Base-by-base conservation (phyloP, 2,113 vertebrate genomes). In the Oreocharis arfaki region DNA sequence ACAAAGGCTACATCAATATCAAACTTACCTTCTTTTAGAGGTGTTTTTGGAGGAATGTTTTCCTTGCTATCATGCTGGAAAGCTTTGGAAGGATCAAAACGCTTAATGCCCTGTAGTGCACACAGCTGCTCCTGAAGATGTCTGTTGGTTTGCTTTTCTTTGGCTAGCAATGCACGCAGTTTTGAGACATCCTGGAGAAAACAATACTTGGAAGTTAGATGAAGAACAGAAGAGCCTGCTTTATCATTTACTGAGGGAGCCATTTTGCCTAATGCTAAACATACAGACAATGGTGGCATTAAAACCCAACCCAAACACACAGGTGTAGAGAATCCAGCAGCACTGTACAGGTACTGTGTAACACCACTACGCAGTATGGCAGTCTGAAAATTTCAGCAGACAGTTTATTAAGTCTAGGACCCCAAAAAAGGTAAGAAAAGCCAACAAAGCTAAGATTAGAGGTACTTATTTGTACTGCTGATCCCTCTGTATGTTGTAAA, bases 41-140 rank as follows among this genome's bases (percentile, higher is more conserved):
- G 97, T 19, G 97, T 96, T 95, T 98, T 97, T 11, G 87, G 98
- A 90, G 91, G 93, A 89, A 97, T 73, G 65, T 99, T 99, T 97
- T 99, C 99, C 97, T 99, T 99, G 94, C 95, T 97, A 7, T 98
- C 95, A 35, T 98, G 98, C 68, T 98, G 98, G 92, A 99, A 99
- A 92, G 99, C 99, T 97, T 99, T 99, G 89, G 98, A 98, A 95
- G 98, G 98, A 97, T 99, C 98, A 95, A 99, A 99, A 77, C 60
- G 97, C 70, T 76, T 98, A 57, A 89, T 60, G 32, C 97, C 98
- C 57, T 88, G 98, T 76, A 84, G 84, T 74, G 96, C 95, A 95
- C 97, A 92, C 24, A 99, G 59, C 63, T 99, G 98, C 35, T 98
- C 98, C 88, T 99, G 95, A 44, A 98, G 97, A 20, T 89, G 98